phyloP scores from a whole-genome alignment of 2,888 invertebrate species.

The Beris morrisii region DNA sequence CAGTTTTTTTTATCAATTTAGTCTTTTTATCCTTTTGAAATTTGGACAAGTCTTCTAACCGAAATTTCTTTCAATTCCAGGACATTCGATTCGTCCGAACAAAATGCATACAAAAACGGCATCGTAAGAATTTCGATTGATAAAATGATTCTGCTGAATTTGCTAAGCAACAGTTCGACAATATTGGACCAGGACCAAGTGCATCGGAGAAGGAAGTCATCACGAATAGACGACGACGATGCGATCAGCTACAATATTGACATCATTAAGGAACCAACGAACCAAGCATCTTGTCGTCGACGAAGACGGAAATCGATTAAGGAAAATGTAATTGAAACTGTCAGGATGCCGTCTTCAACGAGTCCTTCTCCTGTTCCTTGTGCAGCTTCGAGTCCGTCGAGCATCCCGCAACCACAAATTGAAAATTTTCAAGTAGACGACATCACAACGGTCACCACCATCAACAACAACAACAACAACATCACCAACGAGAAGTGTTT shows the following conservation, averaged over 20 bases:
- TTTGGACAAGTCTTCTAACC: too few species aligned
- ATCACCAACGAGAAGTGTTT: slow-evolving; percentile 14
- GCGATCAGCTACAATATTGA: too few species aligned
- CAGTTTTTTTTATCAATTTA: too few species aligned
- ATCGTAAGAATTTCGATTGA: background rate
- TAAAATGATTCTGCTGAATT: slow-evolving; percentile 15
- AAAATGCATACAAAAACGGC: slow-evolving; percentile 7
- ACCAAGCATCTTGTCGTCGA: too few species aligned
- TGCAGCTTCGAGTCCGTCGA: background rate
- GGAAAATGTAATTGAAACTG: too few species aligned
- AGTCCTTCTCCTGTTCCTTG: background rate
- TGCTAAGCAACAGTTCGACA: background rate
- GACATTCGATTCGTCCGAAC: background rate
- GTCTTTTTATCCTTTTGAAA: too few species aligned
- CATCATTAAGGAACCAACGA: too few species aligned
- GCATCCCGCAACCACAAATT: background rate
- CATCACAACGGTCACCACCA: background rate
- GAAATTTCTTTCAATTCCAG: too few species aligned
- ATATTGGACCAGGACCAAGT: background rate
- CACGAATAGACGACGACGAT: too few species aligned
- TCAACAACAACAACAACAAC: background rate
- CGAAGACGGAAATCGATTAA: too few species aligned
- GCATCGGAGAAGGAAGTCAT: too few species aligned
- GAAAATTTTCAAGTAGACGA: background rate
- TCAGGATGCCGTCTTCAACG: too few species aligned